Evolutionary conservation across 2,113 vertebrate species (phyloP).

Genomic region (Halichoerus grypus): DNA sequence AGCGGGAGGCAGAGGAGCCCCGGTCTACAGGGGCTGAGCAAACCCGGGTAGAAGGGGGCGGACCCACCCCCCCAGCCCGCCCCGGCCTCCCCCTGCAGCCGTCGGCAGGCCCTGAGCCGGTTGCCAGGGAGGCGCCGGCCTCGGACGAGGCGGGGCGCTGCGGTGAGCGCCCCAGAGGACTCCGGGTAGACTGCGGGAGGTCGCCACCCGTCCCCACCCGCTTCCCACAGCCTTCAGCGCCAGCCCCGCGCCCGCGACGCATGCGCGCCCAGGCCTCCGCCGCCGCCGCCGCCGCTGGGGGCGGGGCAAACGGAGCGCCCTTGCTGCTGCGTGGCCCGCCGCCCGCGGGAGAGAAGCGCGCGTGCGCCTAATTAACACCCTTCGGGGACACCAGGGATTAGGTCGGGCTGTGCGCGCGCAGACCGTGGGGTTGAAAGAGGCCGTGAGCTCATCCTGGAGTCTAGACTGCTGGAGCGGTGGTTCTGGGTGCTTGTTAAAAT

Average conservation of each 20-base stretch:
- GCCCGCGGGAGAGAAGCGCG: not conserved
- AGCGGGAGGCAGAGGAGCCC: not conserved
- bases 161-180: not conserved
- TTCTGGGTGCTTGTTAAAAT: not conserved
- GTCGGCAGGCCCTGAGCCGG: not conserved
- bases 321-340: rapidly evolving
- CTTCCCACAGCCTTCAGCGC: rapidly evolving
- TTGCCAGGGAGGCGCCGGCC: not conserved
- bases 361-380: not conserved
- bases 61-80: too few relatives aligned
- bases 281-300: rapidly evolving
- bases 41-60: rapidly evolving
- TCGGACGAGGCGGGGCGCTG: rapidly evolving
- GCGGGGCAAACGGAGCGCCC: rapidly evolving
- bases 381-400: not conserved
- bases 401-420: not conserved
- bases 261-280: not conserved
- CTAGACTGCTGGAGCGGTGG: slow-evolving; percentile 3
- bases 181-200: rapidly evolving
- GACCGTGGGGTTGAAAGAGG: not conserved
- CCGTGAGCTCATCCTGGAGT: not conserved
- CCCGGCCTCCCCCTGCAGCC: not conserved
- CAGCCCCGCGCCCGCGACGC: rapidly evolving
- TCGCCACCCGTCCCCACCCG: rapidly evolving
- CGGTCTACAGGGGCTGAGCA: not conserved